These are phyloP conservation scores for Crypturellus undulatus DNA, from an alignment of 2,113 vertebrate genomes.

Conservation along the genomic window DNA sequence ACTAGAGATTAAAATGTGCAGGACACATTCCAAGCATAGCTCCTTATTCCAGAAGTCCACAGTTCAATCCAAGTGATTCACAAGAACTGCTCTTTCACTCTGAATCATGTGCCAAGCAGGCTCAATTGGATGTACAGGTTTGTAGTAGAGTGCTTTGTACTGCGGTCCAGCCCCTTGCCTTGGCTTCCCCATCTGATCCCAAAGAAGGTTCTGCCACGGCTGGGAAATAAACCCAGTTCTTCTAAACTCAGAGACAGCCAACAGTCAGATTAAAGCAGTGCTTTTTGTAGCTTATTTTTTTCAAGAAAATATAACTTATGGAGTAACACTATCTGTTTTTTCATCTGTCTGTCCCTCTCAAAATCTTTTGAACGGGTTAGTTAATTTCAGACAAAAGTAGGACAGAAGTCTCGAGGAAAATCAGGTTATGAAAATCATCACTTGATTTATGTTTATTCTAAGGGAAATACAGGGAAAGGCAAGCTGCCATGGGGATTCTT, in stretches of 20 bases:
- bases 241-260: not conserved
- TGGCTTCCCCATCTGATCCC: not conserved
- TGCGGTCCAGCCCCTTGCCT: not conserved
- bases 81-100: rapidly evolving
- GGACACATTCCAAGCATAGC: not conserved
- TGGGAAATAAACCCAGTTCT: not conserved
- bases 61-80: not conserved
- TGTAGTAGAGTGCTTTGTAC: not conserved
- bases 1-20: not conserved
- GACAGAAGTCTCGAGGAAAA: not conserved
- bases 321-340: not conserved
- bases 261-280: not conserved
- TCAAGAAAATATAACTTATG: not conserved
- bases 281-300: not conserved
- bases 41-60: not conserved
- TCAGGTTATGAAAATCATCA: not conserved
- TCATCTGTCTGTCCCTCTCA: not conserved
- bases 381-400: not conserved
- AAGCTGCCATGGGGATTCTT: not conserved
- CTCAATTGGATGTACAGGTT: not conserved
- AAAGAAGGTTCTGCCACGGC: not conserved
- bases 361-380: not conserved
- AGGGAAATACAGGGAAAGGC: not conserved
- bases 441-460: not conserved
- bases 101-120: not conserved